Evolutionary conservation across 2,113 vertebrate species (phyloP), one percentile per base, ranked within the genome.

Genomic region (Syrmaticus mikado): DNA sequence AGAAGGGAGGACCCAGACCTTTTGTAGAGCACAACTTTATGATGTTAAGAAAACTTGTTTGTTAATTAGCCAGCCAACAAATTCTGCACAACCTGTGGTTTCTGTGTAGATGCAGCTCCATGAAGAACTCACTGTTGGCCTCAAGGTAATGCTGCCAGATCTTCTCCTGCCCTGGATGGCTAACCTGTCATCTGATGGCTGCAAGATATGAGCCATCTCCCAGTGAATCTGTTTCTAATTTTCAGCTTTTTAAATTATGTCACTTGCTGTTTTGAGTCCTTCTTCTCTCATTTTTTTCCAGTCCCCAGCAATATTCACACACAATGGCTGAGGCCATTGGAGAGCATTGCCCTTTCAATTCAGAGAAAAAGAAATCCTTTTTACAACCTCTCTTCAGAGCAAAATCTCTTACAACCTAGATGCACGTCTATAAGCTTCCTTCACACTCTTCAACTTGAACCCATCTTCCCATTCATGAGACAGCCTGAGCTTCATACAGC

Each of bases 221-320:
- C 13, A 21, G 43, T 77, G 78, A 84, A 50, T 72, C 46, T 28
- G 58, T 53, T 60, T 70, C 58, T 93, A 68, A 77, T 73, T 87
- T 53, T 21, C 78, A 67, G 40, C 82, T 91, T 93, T 74, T 81
- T 78, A 34, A 90, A 71, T 89, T 61, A n/a, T 15, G 11, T 62
- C 30, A 48, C 57, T 78, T 75, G 46, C 11, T 91, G 36, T 73
- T 90, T 81, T 74, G 27, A 68, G 68, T 46, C 8, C 13, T 85
- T 7, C 3, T 66, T 46, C 38, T 78, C 43, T 61, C 83, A 85
- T 10, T 2, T 53, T 7, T 36, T 87, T 32, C 34, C 55, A 36
- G 8, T 82, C 27, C 24, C 21, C 53, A 41, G 32, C 16, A 62
- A 64, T 67, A 45, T 21, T 46, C 52, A 72, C 58, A 17, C 36